phyloP scores from a whole-genome alignment of 2,113 vertebrate species.

The Cottus gobio region DNA sequence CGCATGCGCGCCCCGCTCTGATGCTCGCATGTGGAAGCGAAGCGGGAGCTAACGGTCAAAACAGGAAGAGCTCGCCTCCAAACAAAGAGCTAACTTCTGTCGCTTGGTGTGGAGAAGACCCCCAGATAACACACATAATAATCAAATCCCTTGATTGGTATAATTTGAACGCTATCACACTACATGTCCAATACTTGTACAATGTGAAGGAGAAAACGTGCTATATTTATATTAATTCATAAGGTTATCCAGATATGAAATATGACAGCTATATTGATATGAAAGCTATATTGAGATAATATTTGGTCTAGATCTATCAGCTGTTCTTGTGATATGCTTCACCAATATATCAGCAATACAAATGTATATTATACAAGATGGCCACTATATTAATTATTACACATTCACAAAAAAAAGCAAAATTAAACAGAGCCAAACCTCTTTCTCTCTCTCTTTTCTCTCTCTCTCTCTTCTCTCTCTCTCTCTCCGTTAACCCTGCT shows the following conservation, averaged over 20 bases:
- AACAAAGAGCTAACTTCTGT: too few relatives aligned
- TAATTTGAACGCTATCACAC: neutral
- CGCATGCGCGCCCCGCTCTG: neutral
- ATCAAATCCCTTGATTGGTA: neutral
- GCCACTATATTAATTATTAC: too few relatives aligned
- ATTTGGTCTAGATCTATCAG: neutral
- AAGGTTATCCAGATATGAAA: too few relatives aligned
- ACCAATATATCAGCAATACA: neutral
- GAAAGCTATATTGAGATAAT: neutral
- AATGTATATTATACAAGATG: too few relatives aligned
- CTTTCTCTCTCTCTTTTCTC: neutral
- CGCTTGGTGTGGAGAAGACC: neutral
- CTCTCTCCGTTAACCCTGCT: neutral
- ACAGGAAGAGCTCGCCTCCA: neutral
- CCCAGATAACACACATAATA: neutral
- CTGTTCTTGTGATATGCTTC: neutral
- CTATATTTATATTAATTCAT: neutral
- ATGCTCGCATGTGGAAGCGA: neutral
- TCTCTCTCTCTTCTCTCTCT: neutral
- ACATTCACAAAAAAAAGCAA: too few relatives aligned
- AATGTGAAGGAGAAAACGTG: neutral
- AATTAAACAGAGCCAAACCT: too few relatives aligned
- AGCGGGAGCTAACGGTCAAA: neutral
- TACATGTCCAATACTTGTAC: too few relatives aligned
- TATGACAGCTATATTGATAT: too few relatives aligned